Evolutionary conservation across 2,113 vertebrate genomes (phyloP), one percentile per base, ranked within the genome.

Genomic region (human): DNA sequence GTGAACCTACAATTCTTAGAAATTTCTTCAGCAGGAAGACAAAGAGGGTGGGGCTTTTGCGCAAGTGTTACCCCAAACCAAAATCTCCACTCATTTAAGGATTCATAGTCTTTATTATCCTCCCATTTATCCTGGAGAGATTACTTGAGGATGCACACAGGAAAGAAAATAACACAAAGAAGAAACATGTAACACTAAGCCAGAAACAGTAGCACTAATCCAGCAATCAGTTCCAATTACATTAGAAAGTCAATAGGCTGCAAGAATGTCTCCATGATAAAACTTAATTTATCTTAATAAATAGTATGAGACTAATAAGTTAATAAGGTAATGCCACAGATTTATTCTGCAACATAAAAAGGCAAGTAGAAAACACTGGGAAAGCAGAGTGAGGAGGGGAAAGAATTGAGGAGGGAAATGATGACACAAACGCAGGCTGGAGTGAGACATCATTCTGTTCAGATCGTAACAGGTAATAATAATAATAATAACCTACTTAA

Each of bases 391-490:
- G 2, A 78, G 32, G 6, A 32, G 10, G 7, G 22, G 32, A 57
- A 72, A 87, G 48, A 32, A 20, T 18, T 20, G 2, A 38, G 23
- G 7, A 27, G 32, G 30, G 45, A 48, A 11, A 11, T 16, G 17
- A 9, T 4, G 5, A 32, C 12, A n/a, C 13, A 68, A 35, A 27
- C 32, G 16, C 7, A 4, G 23, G 30, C 61, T 48, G 13, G 16
- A 50, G 22, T 0, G 16, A 57, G 57, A 30, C 17, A 14, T 23
- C 1, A 8, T 10, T 9, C 0, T 30, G 27, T 20, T 13, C 7
- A 5, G 2, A 8, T 30, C 5, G 3, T 11, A 17, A n/a, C 23
- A 14, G 3, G 7, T 2, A 6, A 4, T 7, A 16, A 18, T 3
- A 40, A 20, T 25, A 23, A 8, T 3, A 43, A 43, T 5, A 43